phyloP scores from a whole-genome alignment of 2,797 vertebrate genomes.

The Hafferia zeledoni region DNA sequence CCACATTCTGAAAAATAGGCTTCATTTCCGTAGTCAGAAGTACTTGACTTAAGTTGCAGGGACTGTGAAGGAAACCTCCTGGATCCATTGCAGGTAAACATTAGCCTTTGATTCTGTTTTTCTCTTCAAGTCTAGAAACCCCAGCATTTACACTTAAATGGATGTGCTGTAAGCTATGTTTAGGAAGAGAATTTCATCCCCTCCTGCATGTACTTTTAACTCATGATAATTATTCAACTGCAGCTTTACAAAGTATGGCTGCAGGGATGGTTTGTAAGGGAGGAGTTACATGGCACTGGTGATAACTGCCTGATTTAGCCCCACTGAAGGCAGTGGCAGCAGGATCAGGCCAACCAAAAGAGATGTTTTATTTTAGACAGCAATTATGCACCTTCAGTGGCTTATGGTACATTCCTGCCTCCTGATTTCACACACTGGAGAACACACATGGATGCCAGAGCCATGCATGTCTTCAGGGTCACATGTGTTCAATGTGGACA shows the following conservation, averaged over 20 bases:
- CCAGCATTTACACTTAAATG: conserved; percentile 14
- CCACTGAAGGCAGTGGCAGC: not conserved
- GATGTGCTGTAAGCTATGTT: conserved; percentile 32
- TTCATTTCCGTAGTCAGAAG: not conserved
- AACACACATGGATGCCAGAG: not conserved
- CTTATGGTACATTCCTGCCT: not conserved
- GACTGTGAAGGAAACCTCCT: not conserved
- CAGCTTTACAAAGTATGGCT: conserved; percentile 34
- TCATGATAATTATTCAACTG: conserved; percentile 10
- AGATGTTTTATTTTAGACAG: not conserved
- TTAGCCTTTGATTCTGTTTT: conserved; percentile 26
- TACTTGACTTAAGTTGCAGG: not conserved
- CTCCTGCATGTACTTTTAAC: not conserved
- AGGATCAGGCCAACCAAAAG: not conserved
- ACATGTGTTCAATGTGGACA: rapidly evolving
- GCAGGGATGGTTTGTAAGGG: not conserved
- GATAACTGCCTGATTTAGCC: not conserved
- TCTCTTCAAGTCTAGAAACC: not conserved
- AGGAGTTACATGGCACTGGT: not conserved
- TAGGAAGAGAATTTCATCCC: conserved; percentile 24
- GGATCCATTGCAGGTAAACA: not conserved
- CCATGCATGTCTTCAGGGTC: not conserved
- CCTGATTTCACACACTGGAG: not conserved
- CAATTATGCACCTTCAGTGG: not conserved
- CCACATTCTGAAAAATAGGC: not conserved